These are phyloP conservation scores for Myotis planiceps DNA, from an alignment of 2,797 vertebrate genomes.

Conservation along the genomic window DNA sequence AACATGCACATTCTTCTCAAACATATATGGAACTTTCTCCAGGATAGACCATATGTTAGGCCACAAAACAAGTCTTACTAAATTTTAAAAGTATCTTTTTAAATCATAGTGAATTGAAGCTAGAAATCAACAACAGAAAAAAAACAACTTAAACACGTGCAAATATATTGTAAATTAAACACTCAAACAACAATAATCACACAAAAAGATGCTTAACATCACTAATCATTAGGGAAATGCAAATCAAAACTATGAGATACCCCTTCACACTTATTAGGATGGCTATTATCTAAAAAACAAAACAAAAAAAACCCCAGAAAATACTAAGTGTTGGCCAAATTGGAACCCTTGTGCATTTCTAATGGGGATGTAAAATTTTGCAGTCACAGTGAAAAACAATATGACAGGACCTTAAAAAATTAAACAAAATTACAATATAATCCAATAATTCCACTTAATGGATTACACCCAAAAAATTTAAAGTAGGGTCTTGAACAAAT, in stretches of 20 bases:
- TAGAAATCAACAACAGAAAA: neutral
- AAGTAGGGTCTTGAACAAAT: neutral
- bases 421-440: neutral
- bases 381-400: neutral
- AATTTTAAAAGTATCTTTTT: neutral
- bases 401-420: neutral
- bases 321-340: neutral
- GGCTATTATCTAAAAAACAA: neutral
- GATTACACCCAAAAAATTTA: neutral
- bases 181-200: neutral
- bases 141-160: neutral
- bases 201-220: neutral
- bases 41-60: neutral
- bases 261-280: too few relatives aligned
- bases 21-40: neutral
- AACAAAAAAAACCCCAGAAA: neutral
- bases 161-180: neutral
- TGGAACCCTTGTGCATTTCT: neutral
- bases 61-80: slow-evolving; percentile 19
- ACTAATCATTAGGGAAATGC: neutral
- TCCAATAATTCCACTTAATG: neutral
- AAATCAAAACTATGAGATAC: neutral
- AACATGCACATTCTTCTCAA: neutral
- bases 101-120: neutral
- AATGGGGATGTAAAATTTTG: neutral